Evolutionary conservation across 2,113 vertebrate species (phyloP), one percentile per base, ranked within the genome.

Genomic region (Lasiurus borealis): DNA sequence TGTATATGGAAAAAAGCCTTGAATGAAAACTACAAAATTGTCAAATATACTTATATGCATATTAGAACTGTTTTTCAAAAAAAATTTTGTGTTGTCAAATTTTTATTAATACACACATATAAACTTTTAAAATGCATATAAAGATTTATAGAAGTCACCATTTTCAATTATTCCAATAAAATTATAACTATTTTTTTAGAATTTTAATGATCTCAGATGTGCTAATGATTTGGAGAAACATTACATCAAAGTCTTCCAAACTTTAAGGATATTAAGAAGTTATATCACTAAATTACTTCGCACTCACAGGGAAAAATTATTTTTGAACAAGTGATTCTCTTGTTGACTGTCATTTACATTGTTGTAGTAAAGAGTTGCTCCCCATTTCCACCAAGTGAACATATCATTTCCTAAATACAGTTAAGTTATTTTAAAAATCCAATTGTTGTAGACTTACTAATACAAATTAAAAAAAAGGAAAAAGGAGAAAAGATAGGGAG

Each of bases 221-320:
- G 10, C 50, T 83, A 95, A 62, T 75, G 36, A 76, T 90, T 88
- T 92, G 66, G 29, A 82, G 10, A 23, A 44, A 27, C 0, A 75
- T 36, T 81, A 27, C 0, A 44, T 16, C 36, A 87, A 50, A 44
- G 4, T 83, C 62, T 93, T 94, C 6, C 1, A 73, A 91, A 52
- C 29, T 89, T 88, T 73, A 57, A 76, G 52, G 78, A 93, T 73
- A 1, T 78, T 77, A 40, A 82, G 81, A 97, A 12, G 1, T 92
- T 85, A 34, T 92, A 90, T 54, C 25, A 85, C 14, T 78, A 78
- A 95, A 94, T 68, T 92, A 78, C 48, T 85, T 91, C 69, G 44
- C 14, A 85, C 6, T 75, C 0, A 48, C 34, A 40, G 21, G 73
- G 72, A 68, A 95, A 90, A 88, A 68, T 34, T 76, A 12, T 57